Base-by-base conservation (phyloP, 2,888 invertebrate species). In the Macrophya alboannulata region DNA sequence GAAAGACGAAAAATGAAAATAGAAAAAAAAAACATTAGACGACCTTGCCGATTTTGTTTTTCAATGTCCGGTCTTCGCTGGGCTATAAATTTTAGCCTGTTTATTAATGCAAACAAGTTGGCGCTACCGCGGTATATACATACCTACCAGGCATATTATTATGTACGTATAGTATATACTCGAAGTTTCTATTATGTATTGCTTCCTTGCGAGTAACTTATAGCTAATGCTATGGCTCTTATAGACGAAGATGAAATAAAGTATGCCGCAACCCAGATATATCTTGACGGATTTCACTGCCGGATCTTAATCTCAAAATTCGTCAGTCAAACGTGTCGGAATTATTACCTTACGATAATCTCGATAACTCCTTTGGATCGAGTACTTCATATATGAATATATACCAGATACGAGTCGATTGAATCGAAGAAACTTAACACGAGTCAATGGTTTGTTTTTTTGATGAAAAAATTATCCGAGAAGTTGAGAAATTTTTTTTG, bases 261-360 rank as follows among this genome's bases (percentile, higher is more conserved):
- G 90, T 90, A 86, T 90, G 89, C 84, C 90, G 84, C 84, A 90
- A 90, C 90, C 90, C 88, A 89, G 89, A 89, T 91, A 88, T 62
- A 43, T 85, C 85, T 85, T 77, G 86, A 85, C 86, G 86, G 88
- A 85, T 89, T 90, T 89, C 88, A 89, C 89, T 87, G 72, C 77
- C 84, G 81, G 81, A 62, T 85, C 84, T 85, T 79, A 76, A 85
- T 74, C 37, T 55, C 31, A 40, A 43, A 82, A 51, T 82, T 85
- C 62, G 84, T 65, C 65, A 43, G 45, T 84, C 31, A 25, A 40
- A 45, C 31, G 10, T 25, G 12, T 45, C 43, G 40, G 71, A n/a
- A 17, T 62, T 8, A 48, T 59, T 81, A 62, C 37, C 10, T n/a
- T 25, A 62, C 79, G 40, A 21, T 55, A 15, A 79, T 59, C 21